These are phyloP conservation scores for Ormyrus nitidulus DNA, from an alignment of 2,888 invertebrate species.

Conservation along the genomic window DNA sequence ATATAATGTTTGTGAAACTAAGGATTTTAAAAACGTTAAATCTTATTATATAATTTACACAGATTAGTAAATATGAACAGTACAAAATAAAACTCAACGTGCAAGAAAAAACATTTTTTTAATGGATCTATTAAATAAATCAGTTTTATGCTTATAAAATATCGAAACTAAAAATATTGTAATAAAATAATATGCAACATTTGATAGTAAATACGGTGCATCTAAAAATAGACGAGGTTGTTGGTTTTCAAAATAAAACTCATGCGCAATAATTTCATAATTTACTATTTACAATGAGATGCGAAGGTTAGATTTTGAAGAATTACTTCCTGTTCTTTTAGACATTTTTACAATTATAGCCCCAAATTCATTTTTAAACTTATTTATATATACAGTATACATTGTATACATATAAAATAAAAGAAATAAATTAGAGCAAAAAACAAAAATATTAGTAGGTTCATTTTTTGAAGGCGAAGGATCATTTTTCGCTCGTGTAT, in stretches of 20 bases:
- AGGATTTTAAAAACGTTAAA: too few species aligned
- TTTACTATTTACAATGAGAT: conserved; percentile 25
- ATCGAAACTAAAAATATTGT: conserved; percentile 32
- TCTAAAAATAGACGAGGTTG: not conserved
- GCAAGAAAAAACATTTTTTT: too few species aligned
- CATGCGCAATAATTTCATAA: conserved; percentile 15
- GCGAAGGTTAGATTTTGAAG: conserved; percentile 4
- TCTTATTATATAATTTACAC: too few species aligned
- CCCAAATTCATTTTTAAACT: conserved; percentile 11
- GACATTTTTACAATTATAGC: conserved; percentile 31
- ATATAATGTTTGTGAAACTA: too few species aligned
- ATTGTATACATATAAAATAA: not conserved
- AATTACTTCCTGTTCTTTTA: conserved; percentile 23
- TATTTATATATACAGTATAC: conserved; percentile 2
- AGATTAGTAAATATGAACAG: too few species aligned
- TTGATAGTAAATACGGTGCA: too few species aligned
- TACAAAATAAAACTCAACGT: too few species aligned
- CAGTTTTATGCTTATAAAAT: conserved; percentile 10
- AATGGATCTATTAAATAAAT: conserved; percentile 27
- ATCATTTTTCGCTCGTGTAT: too few species aligned
- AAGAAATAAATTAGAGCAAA: conserved; percentile 4
- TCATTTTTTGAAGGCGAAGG: too few species aligned
- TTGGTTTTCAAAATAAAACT: conserved; percentile 14
- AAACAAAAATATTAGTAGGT: too few species aligned
- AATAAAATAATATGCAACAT: too few species aligned